Base-by-base conservation (phyloP, 2,888 invertebrate genomes). In the Phyto melanocephala region DNA sequence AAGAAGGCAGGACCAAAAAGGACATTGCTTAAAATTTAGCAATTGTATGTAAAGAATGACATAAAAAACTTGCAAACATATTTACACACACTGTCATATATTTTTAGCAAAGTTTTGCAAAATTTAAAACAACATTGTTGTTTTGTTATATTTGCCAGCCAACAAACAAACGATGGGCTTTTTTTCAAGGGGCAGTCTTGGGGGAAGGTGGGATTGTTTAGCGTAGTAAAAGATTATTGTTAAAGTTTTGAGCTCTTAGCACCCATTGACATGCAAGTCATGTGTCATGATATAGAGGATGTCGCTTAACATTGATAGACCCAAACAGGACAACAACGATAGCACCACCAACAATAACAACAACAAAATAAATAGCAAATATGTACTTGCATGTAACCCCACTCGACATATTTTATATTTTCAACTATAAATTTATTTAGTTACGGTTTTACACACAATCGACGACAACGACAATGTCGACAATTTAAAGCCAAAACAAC, bases 261-360 rank as follows among this genome's bases (percentile, higher is more conserved):
- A 77, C 86, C 85, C 84, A 88, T 89, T 89, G 87, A 86, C 86
- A 89, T 89, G 87, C 88, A 87, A 86, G 88, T 88, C 88, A 85
- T 88, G 86, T 75, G 80, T 86, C 86, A 86, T 87, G 85, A 78
- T 84, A 86, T 85, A 87, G 86, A 88, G 89, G 89, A 87, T 86
- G 87, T 80, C 86, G 87, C 87, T 90, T 90, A 88, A 87, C 87
- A 88, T 85, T 88, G 88, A 87, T 87, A 88, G 86, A 86, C 87
- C 84, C 75, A 79, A 71, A 65, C 75, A 82, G 72, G 77, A 77
- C 63, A 79, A 58, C 35, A 70, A 60, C 45, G 56, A 13, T 47
- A 76, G 35, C 45, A 60, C n/a, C n/a, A n/a, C n/a, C n/a, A n/a
- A n/a, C n/a, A 79, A 58, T 35, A 70, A 60, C 45, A 63, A 13